Base-by-base conservation (phyloP, 2,113 vertebrate genomes). In the Eptesicus fuscus region DNA sequence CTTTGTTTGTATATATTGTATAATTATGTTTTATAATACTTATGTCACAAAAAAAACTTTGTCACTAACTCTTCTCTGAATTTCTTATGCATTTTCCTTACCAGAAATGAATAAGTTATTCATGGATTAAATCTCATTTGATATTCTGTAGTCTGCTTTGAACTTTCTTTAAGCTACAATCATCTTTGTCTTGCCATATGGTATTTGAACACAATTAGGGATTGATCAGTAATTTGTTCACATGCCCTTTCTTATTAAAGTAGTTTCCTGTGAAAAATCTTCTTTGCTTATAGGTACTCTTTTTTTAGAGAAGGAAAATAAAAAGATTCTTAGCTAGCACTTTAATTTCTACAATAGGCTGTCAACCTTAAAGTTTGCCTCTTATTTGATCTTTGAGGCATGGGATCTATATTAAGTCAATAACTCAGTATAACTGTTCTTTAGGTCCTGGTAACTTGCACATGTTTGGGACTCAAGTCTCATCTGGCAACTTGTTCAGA, bases 101-200 rank as follows among this genome's bases (percentile, higher is more conserved):
- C 44, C 10, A 79, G 63, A 78, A 59, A 79, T 65, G 30, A 89
- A 32, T 67, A 84, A 35, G 22, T 82, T 44, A 59, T 59, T 78
- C 14, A 35, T 73, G 30, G 25, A 80, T 83, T 91, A 91, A 83
- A 83, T 79, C 20, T 44, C 74, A 83, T 83, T 93, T 80, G 49
- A 53, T 71, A 83, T 70, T 93, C 70, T 71, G 23, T 37, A 17
- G 10, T 53, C 17, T 49, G 83, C 16, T 79, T 84, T 93, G 76
- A 97, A 91, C 88, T 89, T 93, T 91, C 35, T 63, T 91, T 20
- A 83, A 83, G 17, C 44, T 53, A 87, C 61, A 88, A 49, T 53
- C n/a, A 83, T 79, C 63, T 83, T 85, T 63, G 35, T 73, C 59
- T 30, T 79, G 49, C 11, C 28, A 61, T n/a, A 44, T 5, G 17